Evolutionary conservation across 1,140 invertebrate genomes (phyloP).

Genomic region (Pantala flavescens): DNA sequence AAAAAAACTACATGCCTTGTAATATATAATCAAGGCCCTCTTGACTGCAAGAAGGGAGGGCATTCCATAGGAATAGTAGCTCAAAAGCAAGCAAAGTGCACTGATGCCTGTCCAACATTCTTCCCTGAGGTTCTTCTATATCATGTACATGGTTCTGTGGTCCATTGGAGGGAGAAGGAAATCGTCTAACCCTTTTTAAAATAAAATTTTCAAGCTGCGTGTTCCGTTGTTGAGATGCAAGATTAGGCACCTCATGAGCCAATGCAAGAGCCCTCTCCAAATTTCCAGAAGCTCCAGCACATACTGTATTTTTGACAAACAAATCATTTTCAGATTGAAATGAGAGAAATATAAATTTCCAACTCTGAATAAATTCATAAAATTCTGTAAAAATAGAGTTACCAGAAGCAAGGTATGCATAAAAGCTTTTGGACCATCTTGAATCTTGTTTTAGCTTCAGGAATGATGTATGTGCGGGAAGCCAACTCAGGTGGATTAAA

Average conservation of each 20-base stretch:
- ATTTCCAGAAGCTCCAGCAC: constrained; percentile 40
- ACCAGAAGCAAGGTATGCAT: constrained; percentile 55
- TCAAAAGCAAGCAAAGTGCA: constrained; percentile 54
- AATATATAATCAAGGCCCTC: constrained; percentile 39
- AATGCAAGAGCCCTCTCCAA: constrained; percentile 32
- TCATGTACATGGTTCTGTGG: neutral
- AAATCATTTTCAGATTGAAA: constrained; percentile 11
- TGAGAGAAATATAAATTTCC: neutral
- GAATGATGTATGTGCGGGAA: constrained; percentile 45
- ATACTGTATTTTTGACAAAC: constrained; percentile 36
- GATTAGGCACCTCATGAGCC: constrained; percentile 35
- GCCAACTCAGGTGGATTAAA: constrained; percentile 51
- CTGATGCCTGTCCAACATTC: constrained; percentile 30
- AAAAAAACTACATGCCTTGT: constrained; percentile 30
- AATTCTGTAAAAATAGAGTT: constrained; percentile 22
- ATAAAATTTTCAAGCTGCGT: constrained; percentile 33
- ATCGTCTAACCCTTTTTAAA: constrained; percentile 28
- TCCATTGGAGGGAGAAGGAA: constrained; percentile 21
- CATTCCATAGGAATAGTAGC: constrained; percentile 61
- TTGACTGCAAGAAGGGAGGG: constrained; percentile 48
- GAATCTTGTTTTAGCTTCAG: constrained; percentile 48
- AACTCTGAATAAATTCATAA: neutral
- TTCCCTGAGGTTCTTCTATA: neutral
- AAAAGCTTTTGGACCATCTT: constrained; percentile 58
- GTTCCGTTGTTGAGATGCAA: constrained; percentile 30